These are phyloP conservation scores for Spea hammondii DNA, from an alignment of 2,797 vertebrate genomes.

Conservation along the genomic window DNA sequence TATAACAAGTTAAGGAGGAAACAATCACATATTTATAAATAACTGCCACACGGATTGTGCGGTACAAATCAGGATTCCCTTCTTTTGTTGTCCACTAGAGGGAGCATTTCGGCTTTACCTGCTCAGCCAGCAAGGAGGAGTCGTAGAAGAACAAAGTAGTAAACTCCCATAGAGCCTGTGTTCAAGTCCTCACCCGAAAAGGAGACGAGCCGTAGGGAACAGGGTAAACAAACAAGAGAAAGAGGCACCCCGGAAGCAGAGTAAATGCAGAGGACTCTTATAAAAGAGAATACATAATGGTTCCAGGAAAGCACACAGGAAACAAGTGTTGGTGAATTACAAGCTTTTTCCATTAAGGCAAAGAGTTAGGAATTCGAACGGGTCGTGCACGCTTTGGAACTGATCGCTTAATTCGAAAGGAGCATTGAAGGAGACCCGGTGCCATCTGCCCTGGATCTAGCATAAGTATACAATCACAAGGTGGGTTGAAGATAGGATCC, in stretches of 20 bases:
- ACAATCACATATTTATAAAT: too few species aligned
- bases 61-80: too few species aligned
- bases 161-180: slow-evolving; percentile 1
- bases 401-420: neutral
- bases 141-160: slow-evolving; percentile 12
- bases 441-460: neutral
- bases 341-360: neutral
- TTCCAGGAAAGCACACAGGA: neutral
- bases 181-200: neutral
- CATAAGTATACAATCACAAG: too few species aligned
- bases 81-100: neutral
- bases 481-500: too few species aligned
- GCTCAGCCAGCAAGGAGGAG: slow-evolving; percentile 19
- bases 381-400: neutral
- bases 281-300: neutral
- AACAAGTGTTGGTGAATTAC: neutral
- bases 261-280: neutral
- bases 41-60: too few species aligned
- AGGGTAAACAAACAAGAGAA: neutral
- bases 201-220: too few species aligned
- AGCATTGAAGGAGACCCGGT: neutral
- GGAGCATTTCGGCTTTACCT: neutral
- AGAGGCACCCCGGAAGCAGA: neutral
- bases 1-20: too few species aligned
- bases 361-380: neutral